phyloP scores from a whole-genome alignment of 2,113 vertebrate species.

The Pristiophorus japonicus region DNA sequence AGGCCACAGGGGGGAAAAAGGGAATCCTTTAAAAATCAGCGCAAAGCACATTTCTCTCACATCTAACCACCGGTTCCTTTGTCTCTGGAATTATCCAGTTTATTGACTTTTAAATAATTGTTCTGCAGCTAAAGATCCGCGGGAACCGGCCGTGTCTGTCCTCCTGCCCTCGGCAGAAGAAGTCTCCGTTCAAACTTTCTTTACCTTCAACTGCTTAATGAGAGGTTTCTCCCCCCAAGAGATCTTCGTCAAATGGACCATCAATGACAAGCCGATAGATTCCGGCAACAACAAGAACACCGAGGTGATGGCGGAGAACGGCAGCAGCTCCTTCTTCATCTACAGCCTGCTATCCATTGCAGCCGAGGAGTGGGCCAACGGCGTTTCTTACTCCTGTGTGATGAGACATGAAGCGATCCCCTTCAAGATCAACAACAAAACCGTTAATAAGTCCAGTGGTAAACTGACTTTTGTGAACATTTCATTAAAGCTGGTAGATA shows the following conservation, averaged over 20 bases:
- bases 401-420: conserved; percentile 54
- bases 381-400: conserved; percentile 49
- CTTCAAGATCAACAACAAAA: conserved; percentile 48
- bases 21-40: too few species aligned
- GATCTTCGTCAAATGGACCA: conserved; percentile 50
- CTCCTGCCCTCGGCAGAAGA: conserved; percentile 51
- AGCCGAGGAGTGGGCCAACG: conserved; percentile 41
- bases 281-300: conserved; percentile 43
- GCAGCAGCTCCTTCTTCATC: neutral
- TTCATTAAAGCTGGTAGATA: conserved; percentile 47
- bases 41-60: neutral
- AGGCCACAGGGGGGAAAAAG: too few species aligned
- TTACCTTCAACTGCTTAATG: conserved; percentile 63
- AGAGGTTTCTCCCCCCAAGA: conserved; percentile 60
- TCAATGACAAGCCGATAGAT: conserved; percentile 47
- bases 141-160: conserved; percentile 54
- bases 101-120: neutral
- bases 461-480: conserved; percentile 50
- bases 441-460: conserved; percentile 42
- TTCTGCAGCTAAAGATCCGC: fast-evolving
- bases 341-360: conserved; percentile 41
- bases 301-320: neutral
- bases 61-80: neutral
- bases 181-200: neutral
- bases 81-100: neutral